Conservation (phyloP, 2,888 invertebrate species). For the Calameuta pallipes region DNA sequence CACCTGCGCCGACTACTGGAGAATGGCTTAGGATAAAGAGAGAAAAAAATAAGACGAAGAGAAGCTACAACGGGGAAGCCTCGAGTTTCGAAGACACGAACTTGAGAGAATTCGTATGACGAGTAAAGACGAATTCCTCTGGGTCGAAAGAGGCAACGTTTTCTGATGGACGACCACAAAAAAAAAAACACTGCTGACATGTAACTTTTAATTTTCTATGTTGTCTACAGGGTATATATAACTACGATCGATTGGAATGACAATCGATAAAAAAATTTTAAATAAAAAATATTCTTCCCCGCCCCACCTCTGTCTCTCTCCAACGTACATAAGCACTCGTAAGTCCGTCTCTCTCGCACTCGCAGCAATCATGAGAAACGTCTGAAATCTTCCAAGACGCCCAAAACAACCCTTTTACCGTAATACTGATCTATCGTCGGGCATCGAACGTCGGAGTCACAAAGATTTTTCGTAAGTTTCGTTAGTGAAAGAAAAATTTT, state of each 20-base stretch:
- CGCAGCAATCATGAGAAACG: not conserved
- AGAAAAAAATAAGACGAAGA: constrained; percentile 23
- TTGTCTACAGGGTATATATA: not conserved
- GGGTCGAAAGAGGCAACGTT: not conserved
- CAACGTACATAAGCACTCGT: not conserved
- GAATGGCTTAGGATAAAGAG: constrained; percentile 7
- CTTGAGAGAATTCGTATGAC: not conserved
- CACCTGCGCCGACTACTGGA: constrained; percentile 7
- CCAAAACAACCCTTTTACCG: not conserved
- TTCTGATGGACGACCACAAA: not conserved
- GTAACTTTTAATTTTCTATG: not conserved
- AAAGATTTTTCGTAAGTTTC: not conserved
- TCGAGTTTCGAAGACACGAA: not conserved
- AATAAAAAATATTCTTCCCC: not conserved
- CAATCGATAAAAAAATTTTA: not conserved
- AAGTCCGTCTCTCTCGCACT: not conserved
- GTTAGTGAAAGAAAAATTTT: accelerated
- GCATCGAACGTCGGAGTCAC: not conserved
- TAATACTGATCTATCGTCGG: not conserved
- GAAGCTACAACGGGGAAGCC: constrained; percentile 13
- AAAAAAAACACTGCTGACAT: not conserved
- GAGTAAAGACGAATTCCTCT: not conserved
- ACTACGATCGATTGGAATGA: not conserved
- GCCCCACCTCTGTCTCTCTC: not conserved
- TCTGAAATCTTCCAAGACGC: not conserved